Base-by-base conservation (phyloP, 2,888 invertebrate genomes). In the Copidosoma aretas region DNA sequence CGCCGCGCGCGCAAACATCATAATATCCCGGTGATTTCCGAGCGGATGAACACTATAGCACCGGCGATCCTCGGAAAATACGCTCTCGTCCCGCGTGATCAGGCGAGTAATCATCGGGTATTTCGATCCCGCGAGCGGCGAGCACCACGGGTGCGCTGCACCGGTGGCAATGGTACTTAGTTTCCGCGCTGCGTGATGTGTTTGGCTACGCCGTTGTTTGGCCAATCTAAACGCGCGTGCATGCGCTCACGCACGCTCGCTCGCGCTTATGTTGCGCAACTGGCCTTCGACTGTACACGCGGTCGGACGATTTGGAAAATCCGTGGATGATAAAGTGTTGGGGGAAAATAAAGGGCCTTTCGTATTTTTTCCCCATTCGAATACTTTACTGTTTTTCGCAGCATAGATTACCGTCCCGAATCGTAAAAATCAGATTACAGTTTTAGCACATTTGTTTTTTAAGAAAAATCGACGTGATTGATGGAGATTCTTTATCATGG, bases 91-190 rank as follows among this genome's bases (percentile, higher is more conserved):
- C 64, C 64, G 53, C 58, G 67, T 62, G 67, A 64, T 64, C 64
- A 63, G 60, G 24, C 64, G 57, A 57, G 57, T 70, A 67, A 70
- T 70, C 64, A 67, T 70, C 60, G 43, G 52, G 46, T 59, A 61
- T 67, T 64, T 67, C 64, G 64, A 71, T 67, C 60, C 64, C 67
- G 58, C 60, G 32, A 15, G 32, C 43, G n/a, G 12, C 57, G 41
- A 68, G 60, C 56, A 43, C n/a, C n/a, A n/a, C n/a, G n/a, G n/a
- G n/a, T n/a, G n/a, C n/a, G n/a, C n/a, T n/a, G n/a, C n/a, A n/a
- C n/a, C n/a, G n/a, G n/a, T 41, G 25, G 43, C 39, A 32, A n/a
- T 64, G 51, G 52, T 59, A 53, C n/a, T n/a, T 49, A 46, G 22
- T 32, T 63, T 57, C 49, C 63, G 10, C 19, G 24, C 14, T 19